phyloP scores from a whole-genome alignment of 1,140 invertebrate species.

The Tetranychus cinnabarinus region DNA sequence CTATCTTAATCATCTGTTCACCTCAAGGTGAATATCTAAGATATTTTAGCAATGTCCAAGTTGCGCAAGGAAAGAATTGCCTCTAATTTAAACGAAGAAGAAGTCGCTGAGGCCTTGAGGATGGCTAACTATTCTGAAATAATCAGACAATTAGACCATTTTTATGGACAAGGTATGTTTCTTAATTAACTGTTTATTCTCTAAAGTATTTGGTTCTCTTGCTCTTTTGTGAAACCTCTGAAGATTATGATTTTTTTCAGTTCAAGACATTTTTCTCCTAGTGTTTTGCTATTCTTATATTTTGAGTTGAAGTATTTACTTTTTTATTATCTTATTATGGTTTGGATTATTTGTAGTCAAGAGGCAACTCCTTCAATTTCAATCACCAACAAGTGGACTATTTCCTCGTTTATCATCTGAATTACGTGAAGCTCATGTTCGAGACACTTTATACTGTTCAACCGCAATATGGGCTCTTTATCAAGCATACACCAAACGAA shows the following conservation, averaged over 20 bases:
- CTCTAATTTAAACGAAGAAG: background rate
- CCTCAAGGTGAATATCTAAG: too few relatives aligned
- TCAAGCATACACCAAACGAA: constrained; percentile 82
- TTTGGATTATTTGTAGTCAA: constrained; percentile 45
- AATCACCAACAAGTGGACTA: constrained; percentile 79
- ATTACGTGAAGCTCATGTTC: constrained; percentile 50
- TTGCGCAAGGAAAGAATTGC: background rate
- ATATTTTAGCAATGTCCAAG: too few relatives aligned
- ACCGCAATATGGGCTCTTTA: constrained; percentile 82
- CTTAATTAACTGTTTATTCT: background rate
- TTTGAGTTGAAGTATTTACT: too few relatives aligned
- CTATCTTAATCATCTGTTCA: too few relatives aligned
- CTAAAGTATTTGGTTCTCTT: background rate
- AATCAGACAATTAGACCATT: constrained; percentile 62
- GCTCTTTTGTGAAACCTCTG: background rate
- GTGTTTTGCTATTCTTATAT: too few relatives aligned
- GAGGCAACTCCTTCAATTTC: constrained; percentile 63
- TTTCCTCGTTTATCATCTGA: constrained; percentile 73
- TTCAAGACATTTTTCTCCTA: too few relatives aligned
- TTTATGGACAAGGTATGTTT: constrained; percentile 64
- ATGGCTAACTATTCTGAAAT: constrained; percentile 57
- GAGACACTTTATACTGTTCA: constrained; percentile 70
- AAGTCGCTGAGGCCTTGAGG: constrained; percentile 8
- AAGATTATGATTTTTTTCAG: too few relatives aligned
- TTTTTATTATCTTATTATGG: too few relatives aligned